Percentiles rank a stretch among this genome's conserved stretches.
Conservation (phyloP, 2,113 vertebrate genomes). For the Asarcornis scutulata region DNA sequence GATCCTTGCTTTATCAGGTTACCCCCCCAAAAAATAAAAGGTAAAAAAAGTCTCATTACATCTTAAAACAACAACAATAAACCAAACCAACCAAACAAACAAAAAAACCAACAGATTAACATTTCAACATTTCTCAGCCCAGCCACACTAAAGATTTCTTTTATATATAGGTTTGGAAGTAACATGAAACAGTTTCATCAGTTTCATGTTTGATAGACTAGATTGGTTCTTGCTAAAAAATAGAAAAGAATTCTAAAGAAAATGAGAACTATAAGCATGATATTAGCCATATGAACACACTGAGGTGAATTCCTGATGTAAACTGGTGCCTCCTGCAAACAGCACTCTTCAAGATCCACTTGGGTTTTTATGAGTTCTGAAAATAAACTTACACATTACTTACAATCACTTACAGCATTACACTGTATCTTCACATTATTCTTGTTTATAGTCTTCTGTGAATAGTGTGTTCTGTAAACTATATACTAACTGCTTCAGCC, state of each 20-base stretch:
- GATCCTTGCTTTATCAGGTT: background rate
- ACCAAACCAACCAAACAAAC: too few relatives aligned
- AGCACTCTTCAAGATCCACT: background rate
- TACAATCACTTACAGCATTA: background rate
- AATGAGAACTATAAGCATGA: background rate
- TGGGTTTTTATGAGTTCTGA: background rate
- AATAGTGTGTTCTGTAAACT: background rate
- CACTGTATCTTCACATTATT: background rate
- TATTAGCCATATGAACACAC: background rate
- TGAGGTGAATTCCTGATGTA: background rate
- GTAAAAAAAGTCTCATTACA: background rate
- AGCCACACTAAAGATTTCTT: background rate
- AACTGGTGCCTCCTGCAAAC: background rate
- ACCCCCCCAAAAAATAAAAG: background rate
- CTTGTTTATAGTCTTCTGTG: background rate
- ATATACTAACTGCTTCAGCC: background rate
- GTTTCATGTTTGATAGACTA: background rate
- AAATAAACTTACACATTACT: background rate
- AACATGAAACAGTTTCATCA: background rate
- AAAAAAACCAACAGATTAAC: background rate
- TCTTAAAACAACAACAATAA: background rate
- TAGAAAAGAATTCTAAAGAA: background rate
- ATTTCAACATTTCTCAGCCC: background rate
- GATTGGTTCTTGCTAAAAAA: background rate
- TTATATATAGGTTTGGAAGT: background rate